Conservation (phyloP, 2,797 vertebrate genomes). For the Sitta carolinensis region DNA sequence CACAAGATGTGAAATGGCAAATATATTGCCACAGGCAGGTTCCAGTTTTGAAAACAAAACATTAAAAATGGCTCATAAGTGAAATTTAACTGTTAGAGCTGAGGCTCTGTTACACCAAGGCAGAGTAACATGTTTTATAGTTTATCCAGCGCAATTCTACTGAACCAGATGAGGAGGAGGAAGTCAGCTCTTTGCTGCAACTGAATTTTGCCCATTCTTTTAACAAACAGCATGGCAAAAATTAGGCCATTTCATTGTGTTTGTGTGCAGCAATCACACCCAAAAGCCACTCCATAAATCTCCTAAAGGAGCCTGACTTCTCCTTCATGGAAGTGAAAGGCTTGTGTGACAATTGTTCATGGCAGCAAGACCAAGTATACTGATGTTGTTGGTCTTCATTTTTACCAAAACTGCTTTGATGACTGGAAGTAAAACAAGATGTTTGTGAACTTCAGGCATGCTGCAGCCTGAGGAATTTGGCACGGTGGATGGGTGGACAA, state of each 20-base stretch:
- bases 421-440: background rate
- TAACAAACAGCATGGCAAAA: background rate
- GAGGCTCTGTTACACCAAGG: background rate
- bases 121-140: background rate
- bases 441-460: slow-evolving; percentile 6
- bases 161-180: background rate
- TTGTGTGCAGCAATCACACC: background rate
- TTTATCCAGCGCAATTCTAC: background rate
- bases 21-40: background rate
- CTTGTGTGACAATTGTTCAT: background rate
- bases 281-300: background rate
- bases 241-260: background rate
- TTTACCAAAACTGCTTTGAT: background rate
- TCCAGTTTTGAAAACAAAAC: background rate
- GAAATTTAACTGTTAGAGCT: background rate
- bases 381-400: background rate
- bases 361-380: background rate
- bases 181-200: background rate
- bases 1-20: background rate
- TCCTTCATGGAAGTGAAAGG: background rate
- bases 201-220: background rate
- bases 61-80: background rate
- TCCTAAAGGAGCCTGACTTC: background rate
- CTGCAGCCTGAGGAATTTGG: background rate
- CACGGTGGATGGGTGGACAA: background rate